Conservation (phyloP, 2,888 invertebrate species). For the Agonopterix arenella region DNA sequence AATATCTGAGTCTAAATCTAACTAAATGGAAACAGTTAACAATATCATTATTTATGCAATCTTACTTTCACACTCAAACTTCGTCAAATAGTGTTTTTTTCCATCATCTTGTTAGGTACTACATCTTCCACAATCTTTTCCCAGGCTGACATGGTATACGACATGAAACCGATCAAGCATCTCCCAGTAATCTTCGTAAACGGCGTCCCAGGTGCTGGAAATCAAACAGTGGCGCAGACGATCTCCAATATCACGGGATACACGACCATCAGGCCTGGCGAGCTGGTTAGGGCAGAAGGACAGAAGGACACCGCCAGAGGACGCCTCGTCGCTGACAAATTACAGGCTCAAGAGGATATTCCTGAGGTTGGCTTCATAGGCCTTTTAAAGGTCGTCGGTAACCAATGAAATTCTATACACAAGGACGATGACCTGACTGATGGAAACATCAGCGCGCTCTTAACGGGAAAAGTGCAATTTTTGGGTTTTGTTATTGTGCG, state of each 20-base stretch:
- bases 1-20: too few relatives aligned
- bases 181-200: slow-evolving; percentile 69
- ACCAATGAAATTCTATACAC: too few relatives aligned
- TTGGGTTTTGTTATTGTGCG: too few relatives aligned
- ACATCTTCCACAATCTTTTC: background rate
- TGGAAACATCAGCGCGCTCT: too few relatives aligned
- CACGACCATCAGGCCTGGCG: slow-evolving; percentile 63
- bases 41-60: too few relatives aligned
- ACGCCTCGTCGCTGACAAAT: slow-evolving; percentile 59
- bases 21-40: too few relatives aligned
- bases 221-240: slow-evolving; percentile 66
- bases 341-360: slow-evolving; percentile 56
- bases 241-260: slow-evolving; percentile 66
- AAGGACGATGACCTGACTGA: too few relatives aligned
- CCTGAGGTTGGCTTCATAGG: slow-evolving; percentile 43
- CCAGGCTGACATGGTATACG: slow-evolving; percentile 44
- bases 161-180: slow-evolving; percentile 64
- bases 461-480: too few relatives aligned
- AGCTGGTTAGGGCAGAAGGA: slow-evolving; percentile 64
- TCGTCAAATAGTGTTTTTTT: too few relatives aligned
- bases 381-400: too few relatives aligned
- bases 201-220: slow-evolving; percentile 69
- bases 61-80: too few relatives aligned
- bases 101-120: too few relatives aligned
- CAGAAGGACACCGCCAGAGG: slow-evolving; percentile 68